These are phyloP conservation scores for Labia minor DNA, from an alignment of 2,888 invertebrate species.

Conservation along the genomic window DNA sequence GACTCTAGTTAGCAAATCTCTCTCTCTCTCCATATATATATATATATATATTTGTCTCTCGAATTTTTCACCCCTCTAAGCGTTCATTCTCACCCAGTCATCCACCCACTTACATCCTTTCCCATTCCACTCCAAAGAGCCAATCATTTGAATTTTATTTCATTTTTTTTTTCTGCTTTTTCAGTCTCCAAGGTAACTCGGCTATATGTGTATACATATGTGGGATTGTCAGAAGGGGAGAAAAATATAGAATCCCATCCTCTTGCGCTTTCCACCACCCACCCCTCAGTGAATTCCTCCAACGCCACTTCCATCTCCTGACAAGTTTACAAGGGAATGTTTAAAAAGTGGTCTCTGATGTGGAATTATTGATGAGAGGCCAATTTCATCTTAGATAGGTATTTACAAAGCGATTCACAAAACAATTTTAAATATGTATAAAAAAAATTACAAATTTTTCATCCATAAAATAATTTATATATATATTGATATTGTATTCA, in stretches of 20 bases:
- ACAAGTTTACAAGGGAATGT: background rate
- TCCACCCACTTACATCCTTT: too few relatives aligned
- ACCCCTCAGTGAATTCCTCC: too few relatives aligned
- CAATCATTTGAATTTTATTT: conserved; percentile 13
- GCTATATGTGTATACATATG: background rate
- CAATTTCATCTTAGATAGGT: background rate
- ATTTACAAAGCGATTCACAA: too few relatives aligned
- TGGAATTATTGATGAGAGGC: background rate
- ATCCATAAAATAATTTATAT: too few relatives aligned
- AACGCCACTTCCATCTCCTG: too few relatives aligned
- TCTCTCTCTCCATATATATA: too few relatives aligned
- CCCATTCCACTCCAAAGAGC: background rate
- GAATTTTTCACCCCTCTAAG: background rate
- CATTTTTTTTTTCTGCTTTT: background rate
- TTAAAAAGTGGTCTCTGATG: background rate
- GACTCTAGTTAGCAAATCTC: too few relatives aligned
- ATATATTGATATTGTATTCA: too few relatives aligned
- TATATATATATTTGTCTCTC: background rate
- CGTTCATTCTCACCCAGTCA: background rate
- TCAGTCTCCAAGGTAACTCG: background rate
- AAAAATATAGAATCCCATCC: background rate
- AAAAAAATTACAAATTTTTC: too few relatives aligned
- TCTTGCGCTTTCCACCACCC: background rate
- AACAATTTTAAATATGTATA: too few relatives aligned
- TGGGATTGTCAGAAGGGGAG: background rate